A percentile compares a stretch with the other conserved stretches of the same genome.
phyloP scores from a whole-genome alignment of 2,113 vertebrate genomes.

The Isurus oxyrinchus region DNA sequence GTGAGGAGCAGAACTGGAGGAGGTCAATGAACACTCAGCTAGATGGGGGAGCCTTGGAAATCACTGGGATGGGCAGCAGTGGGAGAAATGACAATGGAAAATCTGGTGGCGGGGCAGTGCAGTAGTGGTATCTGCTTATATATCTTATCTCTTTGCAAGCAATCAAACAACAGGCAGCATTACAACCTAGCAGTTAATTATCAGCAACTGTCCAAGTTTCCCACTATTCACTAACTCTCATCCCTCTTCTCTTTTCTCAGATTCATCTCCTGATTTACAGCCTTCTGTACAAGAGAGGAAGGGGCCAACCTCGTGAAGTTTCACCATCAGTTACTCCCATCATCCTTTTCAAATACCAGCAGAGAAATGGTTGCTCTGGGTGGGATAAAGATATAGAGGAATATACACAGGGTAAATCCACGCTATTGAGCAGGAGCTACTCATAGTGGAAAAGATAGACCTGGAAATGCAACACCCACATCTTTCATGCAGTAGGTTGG shows the following conservation, averaged over 20 bases:
- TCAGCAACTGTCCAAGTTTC: background rate
- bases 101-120: background rate
- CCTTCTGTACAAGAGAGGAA: no score
- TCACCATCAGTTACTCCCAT: no score
- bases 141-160: background rate
- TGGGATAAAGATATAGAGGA: background rate
- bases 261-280: no score
- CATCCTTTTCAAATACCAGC: no score
- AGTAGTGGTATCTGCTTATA: background rate
- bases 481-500: no score
- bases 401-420: background rate
- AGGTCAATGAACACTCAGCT: background rate
- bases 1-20: no score
- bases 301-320: no score
- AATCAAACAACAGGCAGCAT: background rate
- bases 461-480: background rate
- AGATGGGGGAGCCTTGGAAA: background rate
- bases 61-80: background rate
- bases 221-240: no score
- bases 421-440: background rate
- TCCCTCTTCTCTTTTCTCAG: no score
- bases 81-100: background rate
- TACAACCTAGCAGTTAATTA: background rate
- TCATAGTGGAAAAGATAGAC: background rate
- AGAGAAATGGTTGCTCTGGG: no score